phyloP scores from a whole-genome alignment of 2,888 invertebrate species.

The Clitarchus hookeri region DNA sequence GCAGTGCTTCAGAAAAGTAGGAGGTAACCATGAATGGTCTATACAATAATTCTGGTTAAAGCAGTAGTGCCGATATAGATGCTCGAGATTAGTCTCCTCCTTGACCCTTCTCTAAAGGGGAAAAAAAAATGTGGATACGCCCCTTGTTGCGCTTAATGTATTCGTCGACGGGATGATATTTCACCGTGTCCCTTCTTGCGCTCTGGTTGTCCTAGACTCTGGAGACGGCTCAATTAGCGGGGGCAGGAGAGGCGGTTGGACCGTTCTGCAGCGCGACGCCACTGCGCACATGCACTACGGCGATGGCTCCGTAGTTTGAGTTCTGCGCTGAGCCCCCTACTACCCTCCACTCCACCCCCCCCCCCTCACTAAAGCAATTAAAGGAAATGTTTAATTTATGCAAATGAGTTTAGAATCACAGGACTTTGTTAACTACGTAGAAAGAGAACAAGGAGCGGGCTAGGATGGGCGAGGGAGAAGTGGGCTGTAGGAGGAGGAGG shows the following conservation, averaged over 20 bases:
- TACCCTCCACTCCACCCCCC: not conserved
- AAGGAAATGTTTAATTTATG: conserved; percentile 44
- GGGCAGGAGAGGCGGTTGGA: not conserved
- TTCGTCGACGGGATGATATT: too few species aligned
- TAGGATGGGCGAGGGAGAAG: not conserved
- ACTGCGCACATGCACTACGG: not conserved
- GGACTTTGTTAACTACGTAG: conserved; percentile 38
- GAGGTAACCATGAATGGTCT: too few species aligned
- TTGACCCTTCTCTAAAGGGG: too few species aligned
- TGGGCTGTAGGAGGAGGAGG: too few species aligned
- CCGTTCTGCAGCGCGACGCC: not conserved
- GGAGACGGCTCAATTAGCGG: not conserved
- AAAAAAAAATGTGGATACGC: too few species aligned
- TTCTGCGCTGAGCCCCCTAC: conserved; percentile 27
- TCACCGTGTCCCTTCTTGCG: too few species aligned
- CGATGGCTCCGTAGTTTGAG: conserved; percentile 20
- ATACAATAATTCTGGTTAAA: too few species aligned
- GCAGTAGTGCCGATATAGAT: too few species aligned
- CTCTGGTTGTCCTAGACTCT: not conserved
- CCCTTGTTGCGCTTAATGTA: too few species aligned
- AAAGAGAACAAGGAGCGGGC: conserved; percentile 27
- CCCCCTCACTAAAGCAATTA: conserved; percentile 42
- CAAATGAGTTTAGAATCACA: conserved; percentile 42
- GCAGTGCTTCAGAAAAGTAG: too few species aligned
- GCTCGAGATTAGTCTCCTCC: too few species aligned